phyloP scores from a whole-genome alignment of 2,888 invertebrate genomes.

The Abscondita cerata region DNA sequence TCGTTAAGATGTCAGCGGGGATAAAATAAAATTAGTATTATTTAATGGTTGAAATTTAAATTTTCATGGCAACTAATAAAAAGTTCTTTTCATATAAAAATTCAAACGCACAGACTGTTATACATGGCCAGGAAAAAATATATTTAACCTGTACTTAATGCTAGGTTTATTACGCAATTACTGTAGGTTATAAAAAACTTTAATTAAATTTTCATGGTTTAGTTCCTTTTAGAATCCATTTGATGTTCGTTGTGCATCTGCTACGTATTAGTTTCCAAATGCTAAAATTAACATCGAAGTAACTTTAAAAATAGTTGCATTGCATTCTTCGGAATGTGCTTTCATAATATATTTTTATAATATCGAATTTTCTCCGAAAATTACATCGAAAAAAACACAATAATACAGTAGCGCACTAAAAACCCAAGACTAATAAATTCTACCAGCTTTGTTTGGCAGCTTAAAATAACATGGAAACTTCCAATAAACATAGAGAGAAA shows the following conservation, averaged over 20 bases:
- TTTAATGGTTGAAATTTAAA: no score
- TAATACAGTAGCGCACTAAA: not conserved
- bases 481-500: not conserved
- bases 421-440: not conserved
- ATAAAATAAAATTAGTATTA: no score
- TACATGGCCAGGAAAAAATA: no score
- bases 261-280: not conserved
- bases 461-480: constrained; percentile 3
- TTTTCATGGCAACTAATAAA: no score
- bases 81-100: no score
- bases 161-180: constrained; percentile 2
- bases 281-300: constrained; percentile 1
- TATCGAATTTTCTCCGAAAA: no score
- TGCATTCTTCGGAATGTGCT: no score
- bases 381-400: no score
- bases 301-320: not conserved
- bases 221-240: constrained; percentile 1
- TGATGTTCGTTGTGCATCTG: constrained; percentile 6
- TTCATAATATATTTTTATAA: no score
- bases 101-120: no score
- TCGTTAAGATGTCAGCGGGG: no score
- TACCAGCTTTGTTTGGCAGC: not conserved
- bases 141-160: not conserved
- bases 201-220: constrained; percentile 13
- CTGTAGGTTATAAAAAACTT: not conserved